Conservation (phyloP, 2,797 vertebrate species). For the Lutjanus argentimaculatus region DNA sequence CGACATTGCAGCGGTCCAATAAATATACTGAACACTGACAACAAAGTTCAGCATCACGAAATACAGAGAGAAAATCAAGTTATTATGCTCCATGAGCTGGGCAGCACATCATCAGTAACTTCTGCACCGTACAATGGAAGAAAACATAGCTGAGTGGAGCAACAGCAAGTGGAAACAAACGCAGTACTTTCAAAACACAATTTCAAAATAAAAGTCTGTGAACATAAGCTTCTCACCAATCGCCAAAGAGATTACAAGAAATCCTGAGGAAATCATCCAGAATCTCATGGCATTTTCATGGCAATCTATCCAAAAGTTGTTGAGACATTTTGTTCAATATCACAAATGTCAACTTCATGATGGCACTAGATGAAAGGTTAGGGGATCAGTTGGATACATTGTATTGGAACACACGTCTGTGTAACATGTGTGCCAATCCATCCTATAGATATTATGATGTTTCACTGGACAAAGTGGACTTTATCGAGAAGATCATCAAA, state of each 20-base stretch:
- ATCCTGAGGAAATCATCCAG: background rate
- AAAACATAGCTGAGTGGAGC: no score
- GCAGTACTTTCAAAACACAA: no score
- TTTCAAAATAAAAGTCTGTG: no score
- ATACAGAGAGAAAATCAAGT: no score
- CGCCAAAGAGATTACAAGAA: background rate
- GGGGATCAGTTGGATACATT: background rate
- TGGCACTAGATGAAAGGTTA: background rate
- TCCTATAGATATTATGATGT: background rate
- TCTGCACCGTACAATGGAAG: no score
- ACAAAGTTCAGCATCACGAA: no score
- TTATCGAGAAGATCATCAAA: background rate
- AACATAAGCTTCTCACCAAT: background rate
- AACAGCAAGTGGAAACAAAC: no score
- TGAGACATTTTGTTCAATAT: background rate
- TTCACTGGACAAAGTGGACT: background rate
- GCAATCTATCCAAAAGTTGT: background rate
- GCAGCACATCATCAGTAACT: no score
- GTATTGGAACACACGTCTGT: background rate
- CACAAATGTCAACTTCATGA: background rate
- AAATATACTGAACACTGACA: no score
- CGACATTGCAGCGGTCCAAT: no score
- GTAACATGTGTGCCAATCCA: background rate
- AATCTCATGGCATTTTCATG: background rate
- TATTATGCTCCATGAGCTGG: no score